Base-by-base conservation (phyloP, 2,797 vertebrate species). In the Hypotaenidia philippensis region DNA sequence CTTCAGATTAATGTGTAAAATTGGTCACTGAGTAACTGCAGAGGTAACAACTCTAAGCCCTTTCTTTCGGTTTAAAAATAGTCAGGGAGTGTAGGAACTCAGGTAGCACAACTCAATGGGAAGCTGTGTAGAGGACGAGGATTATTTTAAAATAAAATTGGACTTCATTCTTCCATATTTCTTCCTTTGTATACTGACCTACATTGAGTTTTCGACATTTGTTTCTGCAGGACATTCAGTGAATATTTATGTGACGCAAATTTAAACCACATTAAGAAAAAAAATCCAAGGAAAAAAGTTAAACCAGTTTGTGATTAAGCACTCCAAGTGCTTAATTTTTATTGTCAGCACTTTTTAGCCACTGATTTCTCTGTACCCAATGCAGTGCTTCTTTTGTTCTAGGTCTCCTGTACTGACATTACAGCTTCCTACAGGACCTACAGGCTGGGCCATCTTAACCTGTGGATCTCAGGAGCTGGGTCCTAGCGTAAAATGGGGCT, bases 261-360 rank as follows among this genome's bases (percentile, higher is more conserved):
- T 66, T 34, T 61, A 56, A 66, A 38, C 64, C 26, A 22, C 1
- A 4, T 53, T 47, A 70, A 60, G 4, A 17, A 40, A 44, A 76
- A 36, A 47, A 15, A 52, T 13, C 11, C 1, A 17, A 23, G 18
- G 26, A 21, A n/a, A 76, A 59, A 9, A 0, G 1, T 41, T 22
- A 69, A 55, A 20, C 55, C 38, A 23, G 16, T 70, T 50, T 50
- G 49, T 50, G 49, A 50, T 27, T 50, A 16, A 15, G 49, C 47
- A 49, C 16, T 53, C 20, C 47, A 32, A 45, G 34, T 38, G 32
- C 25, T 27, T 25, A 6, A 36, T 36, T 89, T 64, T 70, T 75
- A n/a, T 45, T 59, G 17, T 32, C 16, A 45, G 19, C 40, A 41
- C 6, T 22, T 61, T 82, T 68, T 68, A 71, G 16, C 12, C 25